These are phyloP conservation scores for Crenichthys baileyi DNA, from an alignment of 2,797 vertebrate species.

Conservation along the genomic window DNA sequence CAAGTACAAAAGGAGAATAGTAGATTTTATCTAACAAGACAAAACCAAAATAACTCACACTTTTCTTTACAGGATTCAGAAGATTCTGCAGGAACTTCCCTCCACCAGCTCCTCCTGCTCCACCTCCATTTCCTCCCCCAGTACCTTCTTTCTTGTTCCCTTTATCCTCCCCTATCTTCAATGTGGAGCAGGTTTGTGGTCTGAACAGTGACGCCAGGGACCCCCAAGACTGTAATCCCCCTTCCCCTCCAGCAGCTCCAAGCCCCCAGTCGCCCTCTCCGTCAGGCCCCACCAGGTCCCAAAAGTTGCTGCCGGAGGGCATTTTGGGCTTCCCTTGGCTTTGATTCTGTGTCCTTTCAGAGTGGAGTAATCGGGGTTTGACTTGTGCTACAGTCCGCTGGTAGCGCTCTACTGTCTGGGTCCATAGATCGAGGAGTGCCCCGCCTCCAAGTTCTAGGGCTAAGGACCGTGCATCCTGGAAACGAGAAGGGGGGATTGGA, in stretches of 20 bases:
- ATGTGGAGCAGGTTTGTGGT: constrained; percentile 83
- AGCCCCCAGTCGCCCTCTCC: constrained; percentile 75
- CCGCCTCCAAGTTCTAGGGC: constrained; percentile 85
- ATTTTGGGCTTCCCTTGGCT: constrained; percentile 67
- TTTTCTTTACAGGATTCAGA: constrained; percentile 82
- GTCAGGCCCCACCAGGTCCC: constrained; percentile 78
- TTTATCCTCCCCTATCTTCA: constrained; percentile 82
- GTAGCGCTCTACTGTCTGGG: constrained; percentile 83
- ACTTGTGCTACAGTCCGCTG: constrained; percentile 80
- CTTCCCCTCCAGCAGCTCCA: constrained; percentile 68
- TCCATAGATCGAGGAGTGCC: constrained; percentile 82
- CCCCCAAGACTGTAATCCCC: constrained; percentile 85
- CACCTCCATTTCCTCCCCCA: constrained; percentile 43
- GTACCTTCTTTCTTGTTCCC: constrained; percentile 77
- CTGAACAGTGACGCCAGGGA: constrained; percentile 84
- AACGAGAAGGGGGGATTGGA: constrained; percentile 85
- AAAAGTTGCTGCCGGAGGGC: constrained; percentile 79
- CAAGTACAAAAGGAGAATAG: too few species aligned
- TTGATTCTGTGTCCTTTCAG: constrained; percentile 62
- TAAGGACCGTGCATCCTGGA: constrained; percentile 87
- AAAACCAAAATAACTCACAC: constrained; percentile 63
- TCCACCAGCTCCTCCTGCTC: constrained; percentile 63
- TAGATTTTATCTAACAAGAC: not conserved
- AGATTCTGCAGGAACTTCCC: constrained; percentile 84
- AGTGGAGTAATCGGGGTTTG: constrained; percentile 76